A percentile compares a stretch with the other conserved stretches of the same genome.
Evolutionary conservation across 1,140 invertebrate genomes (phyloP).

Genomic region (Calephelis virginiensis): DNA sequence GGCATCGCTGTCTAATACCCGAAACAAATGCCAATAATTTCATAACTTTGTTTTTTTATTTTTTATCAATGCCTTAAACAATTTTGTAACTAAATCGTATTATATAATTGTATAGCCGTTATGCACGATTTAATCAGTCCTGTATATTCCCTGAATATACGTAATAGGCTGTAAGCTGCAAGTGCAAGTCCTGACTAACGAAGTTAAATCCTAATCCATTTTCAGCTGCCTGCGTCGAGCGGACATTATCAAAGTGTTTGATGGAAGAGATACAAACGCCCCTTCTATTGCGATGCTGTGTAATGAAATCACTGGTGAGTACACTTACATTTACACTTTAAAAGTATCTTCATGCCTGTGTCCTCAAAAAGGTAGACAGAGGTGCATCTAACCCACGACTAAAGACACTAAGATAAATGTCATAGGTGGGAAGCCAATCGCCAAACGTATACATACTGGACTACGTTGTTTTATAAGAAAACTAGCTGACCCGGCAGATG

Average conservation of each 20-base stretch:
- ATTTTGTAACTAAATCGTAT: background rate
- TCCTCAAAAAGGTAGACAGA: no score
- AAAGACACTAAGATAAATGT: no score
- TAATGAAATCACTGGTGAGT: slow-evolving; percentile 82
- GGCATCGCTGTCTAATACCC: no score
- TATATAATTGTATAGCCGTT: background rate
- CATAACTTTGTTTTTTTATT: no score
- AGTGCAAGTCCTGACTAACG: slow-evolving; percentile 21
- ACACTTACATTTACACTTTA: slow-evolving; percentile 5
- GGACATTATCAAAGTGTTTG: slow-evolving; percentile 89
- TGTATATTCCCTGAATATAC: background rate
- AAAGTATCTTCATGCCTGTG: background rate
- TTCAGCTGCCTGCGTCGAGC: slow-evolving; percentile 88
- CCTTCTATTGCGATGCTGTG: slow-evolving; percentile 89
- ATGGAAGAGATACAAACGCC: slow-evolving; percentile 82
- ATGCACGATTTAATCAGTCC: background rate
- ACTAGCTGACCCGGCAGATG: no score
- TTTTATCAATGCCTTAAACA: no score
- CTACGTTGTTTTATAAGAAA: no score
- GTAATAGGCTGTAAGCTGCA: slow-evolving; percentile 2
- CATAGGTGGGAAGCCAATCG: no score
- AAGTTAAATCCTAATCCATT: slow-evolving; percentile 32
- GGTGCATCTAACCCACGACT: no score
- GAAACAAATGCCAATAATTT: no score
- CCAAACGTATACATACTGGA: no score